These are phyloP conservation scores for Rana temporaria DNA, from an alignment of 2,113 vertebrate genomes.

Conservation along the genomic window DNA sequence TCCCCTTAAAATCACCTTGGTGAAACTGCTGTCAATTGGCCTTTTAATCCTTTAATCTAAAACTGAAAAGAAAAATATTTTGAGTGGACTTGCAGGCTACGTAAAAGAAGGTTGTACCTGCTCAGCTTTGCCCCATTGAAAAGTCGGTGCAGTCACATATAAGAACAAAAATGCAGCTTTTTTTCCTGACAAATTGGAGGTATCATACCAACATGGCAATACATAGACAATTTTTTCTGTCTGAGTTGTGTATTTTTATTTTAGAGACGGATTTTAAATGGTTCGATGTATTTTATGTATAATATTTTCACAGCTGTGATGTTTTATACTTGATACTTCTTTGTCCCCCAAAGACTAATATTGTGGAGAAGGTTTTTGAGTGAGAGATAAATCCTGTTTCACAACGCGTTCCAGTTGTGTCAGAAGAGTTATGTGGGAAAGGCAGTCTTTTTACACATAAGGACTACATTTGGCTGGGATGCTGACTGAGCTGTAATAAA, in stretches of 20 bases:
- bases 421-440: conserved; percentile 40
- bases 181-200: no score
- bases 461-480: not conserved
- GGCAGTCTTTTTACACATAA: not conserved
- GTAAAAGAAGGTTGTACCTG: no score
- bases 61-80: no score
- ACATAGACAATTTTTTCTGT: not conserved
- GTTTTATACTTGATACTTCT: conserved; percentile 29
- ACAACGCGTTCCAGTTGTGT: not conserved
- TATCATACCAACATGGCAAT: no score
- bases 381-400: conserved; percentile 30
- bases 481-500: not conserved
- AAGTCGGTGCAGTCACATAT: no score
- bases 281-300: conserved; percentile 19
- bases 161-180: no score
- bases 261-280: not conserved
- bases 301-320: conserved; percentile 50
- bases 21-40: no score
- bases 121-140: no score
- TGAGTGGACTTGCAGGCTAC: no score
- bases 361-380: conserved; percentile 30
- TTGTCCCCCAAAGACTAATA: conserved; percentile 24
- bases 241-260: conserved; percentile 15
- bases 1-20: no score
- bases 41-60: no score